These are phyloP conservation scores for Poeciliopsis turrubarensis DNA, from an alignment of 2,113 vertebrate species.

Conservation along the genomic window DNA sequence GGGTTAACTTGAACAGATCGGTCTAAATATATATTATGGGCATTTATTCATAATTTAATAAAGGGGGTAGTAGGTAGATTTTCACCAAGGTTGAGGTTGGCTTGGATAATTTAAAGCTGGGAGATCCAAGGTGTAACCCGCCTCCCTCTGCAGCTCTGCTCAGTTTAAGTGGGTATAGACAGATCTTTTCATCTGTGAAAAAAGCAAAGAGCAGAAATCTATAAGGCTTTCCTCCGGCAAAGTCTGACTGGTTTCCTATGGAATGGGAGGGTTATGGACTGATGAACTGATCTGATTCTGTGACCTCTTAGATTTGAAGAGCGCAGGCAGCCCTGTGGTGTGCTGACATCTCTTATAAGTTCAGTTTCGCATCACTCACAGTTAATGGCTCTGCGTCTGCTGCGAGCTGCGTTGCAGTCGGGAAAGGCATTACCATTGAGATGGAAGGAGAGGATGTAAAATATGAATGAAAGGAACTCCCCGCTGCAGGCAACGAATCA, in stretches of 20 bases:
- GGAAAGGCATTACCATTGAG: constrained; percentile 61
- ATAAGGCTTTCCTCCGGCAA: background rate
- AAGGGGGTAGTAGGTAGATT: background rate
- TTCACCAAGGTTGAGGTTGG: background rate
- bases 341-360: constrained; percentile 50
- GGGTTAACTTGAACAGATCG: background rate
- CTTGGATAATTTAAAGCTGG: background rate
- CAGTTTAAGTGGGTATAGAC: background rate
- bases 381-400: constrained; percentile 71
- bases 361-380: constrained; percentile 52
- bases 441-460: constrained; percentile 65
- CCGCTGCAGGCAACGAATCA: constrained; percentile 19
- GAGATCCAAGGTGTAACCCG: background rate
- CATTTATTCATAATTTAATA: background rate
- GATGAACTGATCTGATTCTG: constrained; percentile 16
- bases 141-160: background rate
- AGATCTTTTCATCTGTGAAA: background rate
- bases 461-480: constrained; percentile 71
- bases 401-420: constrained; percentile 26
- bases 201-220: background rate
- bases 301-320: constrained; percentile 59
- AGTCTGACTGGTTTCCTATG: background rate
- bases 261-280: constrained; percentile 7
- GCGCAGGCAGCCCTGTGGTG: constrained; percentile 28
- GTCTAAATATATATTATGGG: background rate